Evolutionary conservation across 2,113 vertebrate genomes (phyloP).

Genomic region (Catharus minimus): DNA sequence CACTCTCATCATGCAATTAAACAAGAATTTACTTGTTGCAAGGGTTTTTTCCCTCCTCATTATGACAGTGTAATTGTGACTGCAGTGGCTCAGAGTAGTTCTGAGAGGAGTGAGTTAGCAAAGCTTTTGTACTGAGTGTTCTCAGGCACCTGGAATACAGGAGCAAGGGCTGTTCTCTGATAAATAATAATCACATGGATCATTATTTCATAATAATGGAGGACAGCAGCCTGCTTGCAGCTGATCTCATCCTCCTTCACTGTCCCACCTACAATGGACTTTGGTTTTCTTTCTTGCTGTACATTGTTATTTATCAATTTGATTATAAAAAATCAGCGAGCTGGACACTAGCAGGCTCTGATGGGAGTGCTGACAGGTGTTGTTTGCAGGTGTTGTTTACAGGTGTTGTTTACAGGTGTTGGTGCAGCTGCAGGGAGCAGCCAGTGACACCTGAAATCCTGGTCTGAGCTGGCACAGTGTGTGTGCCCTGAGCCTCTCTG

Average conservation of each 20-base stretch:
- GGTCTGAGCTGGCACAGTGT: not conserved
- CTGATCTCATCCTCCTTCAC: not conserved
- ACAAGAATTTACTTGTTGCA: not conserved
- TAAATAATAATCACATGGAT: not conserved
- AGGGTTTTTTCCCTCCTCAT: conserved; percentile 1
- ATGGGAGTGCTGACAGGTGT: rapidly evolving
- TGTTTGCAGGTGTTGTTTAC: not conserved
- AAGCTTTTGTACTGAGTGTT: conserved; percentile 20
- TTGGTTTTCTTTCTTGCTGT: not conserved
- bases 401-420: not conserved
- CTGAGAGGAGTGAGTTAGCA: conserved; percentile 34
- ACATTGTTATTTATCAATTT: not conserved
- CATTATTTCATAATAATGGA: no score
- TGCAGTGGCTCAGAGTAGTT: conserved; percentile 36
- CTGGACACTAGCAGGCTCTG: not conserved
- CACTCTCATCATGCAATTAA: not conserved
- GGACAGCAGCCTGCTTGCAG: not conserved
- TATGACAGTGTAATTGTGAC: conserved; percentile 61
- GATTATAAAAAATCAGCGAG: not conserved
- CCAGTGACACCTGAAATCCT: not conserved
- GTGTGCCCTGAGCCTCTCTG: not conserved
- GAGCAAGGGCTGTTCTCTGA: not conserved
- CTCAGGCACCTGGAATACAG: not conserved
- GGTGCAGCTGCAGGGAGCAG: not conserved
- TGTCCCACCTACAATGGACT: not conserved